Evolutionary conservation across 2,888 invertebrate genomes (phyloP).

Genomic region (Apeira syringaria): DNA sequence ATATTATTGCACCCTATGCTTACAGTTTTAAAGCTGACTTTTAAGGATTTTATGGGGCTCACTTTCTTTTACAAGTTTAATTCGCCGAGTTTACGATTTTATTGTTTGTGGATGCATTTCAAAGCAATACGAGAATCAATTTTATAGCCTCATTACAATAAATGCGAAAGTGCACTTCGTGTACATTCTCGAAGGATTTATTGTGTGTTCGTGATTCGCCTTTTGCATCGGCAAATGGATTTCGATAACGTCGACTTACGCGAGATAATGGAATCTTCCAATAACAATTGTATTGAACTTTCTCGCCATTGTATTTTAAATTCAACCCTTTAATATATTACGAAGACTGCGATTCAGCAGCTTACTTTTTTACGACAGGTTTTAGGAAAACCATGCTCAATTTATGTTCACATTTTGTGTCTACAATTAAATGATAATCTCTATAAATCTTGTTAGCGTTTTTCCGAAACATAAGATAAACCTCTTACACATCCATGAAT

Average conservation of each 20-base stretch:
- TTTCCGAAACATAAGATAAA: too few relatives aligned
- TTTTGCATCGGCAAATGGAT: constrained; percentile 57
- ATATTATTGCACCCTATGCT: background rate
- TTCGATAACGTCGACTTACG: constrained; percentile 39
- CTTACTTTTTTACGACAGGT: too few relatives aligned
- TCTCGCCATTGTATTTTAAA: background rate
- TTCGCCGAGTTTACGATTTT: background rate
- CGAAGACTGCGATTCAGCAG: too few relatives aligned
- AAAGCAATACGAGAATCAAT: constrained; percentile 15
- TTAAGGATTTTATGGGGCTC: background rate
- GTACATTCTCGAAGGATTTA: constrained; percentile 70
- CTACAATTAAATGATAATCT: too few relatives aligned
- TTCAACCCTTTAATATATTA: too few relatives aligned
- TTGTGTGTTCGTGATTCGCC: constrained; percentile 53
- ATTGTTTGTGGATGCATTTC: constrained; percentile 7
- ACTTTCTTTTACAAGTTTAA: background rate
- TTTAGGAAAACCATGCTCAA: too few relatives aligned
- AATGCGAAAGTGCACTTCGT: constrained; percentile 42
- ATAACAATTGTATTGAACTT: background rate
- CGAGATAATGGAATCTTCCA: background rate
- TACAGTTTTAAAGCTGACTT: background rate
- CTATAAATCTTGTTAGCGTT: too few relatives aligned
- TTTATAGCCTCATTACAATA: constrained; percentile 37
- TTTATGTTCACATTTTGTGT: too few relatives aligned
- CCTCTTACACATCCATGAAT: too few relatives aligned